Percentiles rank a stretch among this genome's conserved stretches.
phyloP scores from a whole-genome alignment of 1,140 invertebrate species.

The Carposina sasakii region DNA sequence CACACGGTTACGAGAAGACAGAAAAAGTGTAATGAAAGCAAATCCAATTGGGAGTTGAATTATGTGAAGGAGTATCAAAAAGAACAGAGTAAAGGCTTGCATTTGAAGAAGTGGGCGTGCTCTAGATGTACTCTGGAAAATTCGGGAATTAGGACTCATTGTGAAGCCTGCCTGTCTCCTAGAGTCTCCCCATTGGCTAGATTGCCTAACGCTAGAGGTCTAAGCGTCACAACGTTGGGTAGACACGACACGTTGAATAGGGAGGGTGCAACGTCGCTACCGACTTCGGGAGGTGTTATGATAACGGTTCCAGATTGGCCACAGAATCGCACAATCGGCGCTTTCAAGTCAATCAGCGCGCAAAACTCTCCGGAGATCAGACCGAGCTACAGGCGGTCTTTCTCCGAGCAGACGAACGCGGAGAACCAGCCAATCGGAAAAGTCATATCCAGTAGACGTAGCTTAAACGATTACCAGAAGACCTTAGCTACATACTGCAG shows the following conservation, averaged over 20 bases:
- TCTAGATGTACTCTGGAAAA: constrained; percentile 85
- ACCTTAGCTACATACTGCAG: constrained; percentile 49
- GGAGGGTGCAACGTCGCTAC: constrained; percentile 58
- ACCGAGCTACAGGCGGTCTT: constrained; percentile 76
- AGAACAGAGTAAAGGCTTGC: constrained; percentile 54
- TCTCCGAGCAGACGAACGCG: constrained; percentile 74
- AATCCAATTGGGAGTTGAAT: constrained; percentile 67
- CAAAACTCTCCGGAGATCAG: constrained; percentile 69
- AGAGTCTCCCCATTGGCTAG: constrained; percentile 49
- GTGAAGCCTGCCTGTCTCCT: constrained; percentile 76
- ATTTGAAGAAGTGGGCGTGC: constrained; percentile 78
- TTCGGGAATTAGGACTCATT: constrained; percentile 75
- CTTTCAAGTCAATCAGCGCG: constrained; percentile 54
- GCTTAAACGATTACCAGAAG: constrained; percentile 75
- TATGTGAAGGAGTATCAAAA: constrained; percentile 64
- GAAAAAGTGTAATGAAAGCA: constrained; percentile 58
- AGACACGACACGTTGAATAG: constrained; percentile 54
- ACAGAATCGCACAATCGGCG: constrained; percentile 21
- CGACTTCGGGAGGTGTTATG: constrained; percentile 60
- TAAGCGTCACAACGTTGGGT: constrained; percentile 63
- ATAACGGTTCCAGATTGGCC: constrained; percentile 67
- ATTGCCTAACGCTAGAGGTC: constrained; percentile 56
- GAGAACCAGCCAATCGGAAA: constrained; percentile 62
- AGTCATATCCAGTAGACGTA: constrained; percentile 73
- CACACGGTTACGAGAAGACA: constrained; percentile 59